Base-by-base conservation (phyloP, 2,888 invertebrate genomes). In the Acanthococcus lagerstroemiae region DNA sequence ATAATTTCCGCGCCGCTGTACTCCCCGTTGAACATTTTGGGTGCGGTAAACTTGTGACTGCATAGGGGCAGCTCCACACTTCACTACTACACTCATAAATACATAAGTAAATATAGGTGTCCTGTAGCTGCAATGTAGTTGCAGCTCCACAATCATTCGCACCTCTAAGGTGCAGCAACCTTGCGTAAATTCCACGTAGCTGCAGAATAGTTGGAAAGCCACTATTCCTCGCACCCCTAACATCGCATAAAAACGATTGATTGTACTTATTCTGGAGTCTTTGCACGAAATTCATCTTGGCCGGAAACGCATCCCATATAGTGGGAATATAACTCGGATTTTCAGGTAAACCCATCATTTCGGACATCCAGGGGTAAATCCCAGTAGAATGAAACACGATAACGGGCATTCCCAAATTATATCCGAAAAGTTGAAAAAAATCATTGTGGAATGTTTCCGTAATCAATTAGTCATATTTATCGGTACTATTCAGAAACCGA, bases 401-500 rank as follows among this genome's bases (percentile, higher is more conserved):
- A 17, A 66, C 50, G 4, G 67, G 68, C 1, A 60, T 24, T 24
- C 45, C 24, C 15, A 66, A 55, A 9, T 67, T 60, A 0, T 6
- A 19, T 2, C 52, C 68, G 55, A 55, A 68, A 21, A 54, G 17
- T 17, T 65, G 27, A 21, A 17, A 15, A 2, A 68, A n/a, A 44
- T 68, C 68, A 4, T 4, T 52, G 9, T 54, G 37, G 12, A 68
- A 68, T 46, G 65, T 48, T 24, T 68, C 65, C 0, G 68, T 57
- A 4, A 67, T 45, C 0, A 68, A 24, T 17, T 60, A 60, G 46
- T 68, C 67, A 25, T 61, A 67, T 9, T 57, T 67, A 7, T 58
- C 58, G 25, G 17, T 48, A 2, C 45, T 45, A n/a, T 58, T 58
- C 3, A 58, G 26, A 19, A 58, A 19, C 15, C 46, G 45, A 24